A percentile compares a stretch with the other conserved stretches of the same genome.
Evolutionary conservation across 2,888 invertebrate genomes (phyloP).

Genomic region (Incurvaria masculella): DNA sequence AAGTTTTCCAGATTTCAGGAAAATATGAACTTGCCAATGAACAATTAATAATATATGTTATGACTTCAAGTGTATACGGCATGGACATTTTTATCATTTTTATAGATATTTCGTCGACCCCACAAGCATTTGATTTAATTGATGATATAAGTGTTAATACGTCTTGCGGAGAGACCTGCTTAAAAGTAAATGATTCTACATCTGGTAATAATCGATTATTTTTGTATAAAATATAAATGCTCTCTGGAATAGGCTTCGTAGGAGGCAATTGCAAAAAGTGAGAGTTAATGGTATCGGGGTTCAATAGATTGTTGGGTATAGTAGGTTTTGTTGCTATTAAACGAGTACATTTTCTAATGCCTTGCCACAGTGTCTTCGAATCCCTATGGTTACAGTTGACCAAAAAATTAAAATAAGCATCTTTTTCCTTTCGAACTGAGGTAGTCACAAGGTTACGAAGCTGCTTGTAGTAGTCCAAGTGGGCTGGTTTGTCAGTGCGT

Average conservation of each 20-base stretch:
- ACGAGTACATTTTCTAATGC: slow-evolving; percentile 7
- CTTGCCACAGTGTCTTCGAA: slow-evolving; percentile 10
- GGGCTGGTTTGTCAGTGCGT: background rate
- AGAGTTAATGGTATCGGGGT: slow-evolving; percentile 8
- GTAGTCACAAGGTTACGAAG: slow-evolving; percentile 6
- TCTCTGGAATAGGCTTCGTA: background rate
- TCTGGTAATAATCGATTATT: slow-evolving; percentile 1
- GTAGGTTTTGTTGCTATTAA: background rate
- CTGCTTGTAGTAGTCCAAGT: slow-evolving; percentile 8
- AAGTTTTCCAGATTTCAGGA: slow-evolving; percentile 18
- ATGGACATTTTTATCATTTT: slow-evolving; percentile 9
- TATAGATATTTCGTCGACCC: slow-evolving; percentile 7
- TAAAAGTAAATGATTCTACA: slow-evolving; percentile 7
- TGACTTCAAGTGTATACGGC: background rate
- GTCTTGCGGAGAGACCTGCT: background rate
- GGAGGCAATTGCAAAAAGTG: slow-evolving; percentile 5
- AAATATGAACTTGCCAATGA: slow-evolving; percentile 10
- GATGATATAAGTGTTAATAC: slow-evolving; percentile 6
- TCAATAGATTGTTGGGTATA: slow-evolving; percentile 7
- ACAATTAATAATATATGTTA: background rate
- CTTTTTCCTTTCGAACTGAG: slow-evolving; percentile 6
- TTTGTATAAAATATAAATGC: background rate
- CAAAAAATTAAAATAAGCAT: slow-evolving; percentile 7
- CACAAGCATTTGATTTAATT: slow-evolving; percentile 10
- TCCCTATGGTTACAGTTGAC: slow-evolving; percentile 8